Evolutionary conservation across 2,113 vertebrate genomes (phyloP).

Genomic region (Stictonetta naevosa): DNA sequence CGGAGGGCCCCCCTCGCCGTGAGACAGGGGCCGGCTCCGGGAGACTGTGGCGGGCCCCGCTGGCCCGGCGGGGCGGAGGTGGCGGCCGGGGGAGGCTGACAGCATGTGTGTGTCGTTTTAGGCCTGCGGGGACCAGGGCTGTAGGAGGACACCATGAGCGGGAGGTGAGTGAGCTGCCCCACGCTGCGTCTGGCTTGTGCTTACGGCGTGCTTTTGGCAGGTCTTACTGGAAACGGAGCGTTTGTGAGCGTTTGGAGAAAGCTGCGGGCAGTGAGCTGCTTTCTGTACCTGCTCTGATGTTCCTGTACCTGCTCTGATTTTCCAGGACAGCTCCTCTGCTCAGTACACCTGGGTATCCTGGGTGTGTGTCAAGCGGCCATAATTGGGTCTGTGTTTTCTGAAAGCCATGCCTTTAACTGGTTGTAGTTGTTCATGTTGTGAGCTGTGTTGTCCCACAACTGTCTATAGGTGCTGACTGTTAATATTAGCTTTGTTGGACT

Average conservation of each 20-base stretch:
- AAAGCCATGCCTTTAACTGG: too few species aligned
- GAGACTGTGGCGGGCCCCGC: not conserved
- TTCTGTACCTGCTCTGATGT: not conserved
- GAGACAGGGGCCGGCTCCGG: not conserved
- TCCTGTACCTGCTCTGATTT: not conserved
- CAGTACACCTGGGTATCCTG: rapidly evolving
- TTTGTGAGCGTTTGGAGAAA: not conserved
- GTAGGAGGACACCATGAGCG: conserved; percentile 83
- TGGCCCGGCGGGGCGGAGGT: not conserved
- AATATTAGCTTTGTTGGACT: rapidly evolving
- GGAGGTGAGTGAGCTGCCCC: conserved; percentile 81
- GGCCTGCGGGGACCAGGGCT: conserved; percentile 81
- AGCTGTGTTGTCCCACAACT: not conserved
- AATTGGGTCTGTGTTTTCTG: rapidly evolving
- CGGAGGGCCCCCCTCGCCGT: too few species aligned
- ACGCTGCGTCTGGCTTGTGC: too few species aligned
- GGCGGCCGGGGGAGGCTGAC: not conserved
- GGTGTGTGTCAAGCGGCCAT: rapidly evolving
- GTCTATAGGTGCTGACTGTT: rapidly evolving
- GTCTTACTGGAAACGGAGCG: rapidly evolving
- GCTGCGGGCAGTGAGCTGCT: rapidly evolving
- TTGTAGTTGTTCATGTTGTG: rapidly evolving
- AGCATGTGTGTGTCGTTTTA: conserved; percentile 34
- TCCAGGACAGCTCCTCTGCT: rapidly evolving
- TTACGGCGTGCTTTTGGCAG: not conserved